A percentile compares a stretch with the other conserved stretches of the same genome.
Conservation (phyloP, 2,113 vertebrate species). For the Zapornia atra region DNA sequence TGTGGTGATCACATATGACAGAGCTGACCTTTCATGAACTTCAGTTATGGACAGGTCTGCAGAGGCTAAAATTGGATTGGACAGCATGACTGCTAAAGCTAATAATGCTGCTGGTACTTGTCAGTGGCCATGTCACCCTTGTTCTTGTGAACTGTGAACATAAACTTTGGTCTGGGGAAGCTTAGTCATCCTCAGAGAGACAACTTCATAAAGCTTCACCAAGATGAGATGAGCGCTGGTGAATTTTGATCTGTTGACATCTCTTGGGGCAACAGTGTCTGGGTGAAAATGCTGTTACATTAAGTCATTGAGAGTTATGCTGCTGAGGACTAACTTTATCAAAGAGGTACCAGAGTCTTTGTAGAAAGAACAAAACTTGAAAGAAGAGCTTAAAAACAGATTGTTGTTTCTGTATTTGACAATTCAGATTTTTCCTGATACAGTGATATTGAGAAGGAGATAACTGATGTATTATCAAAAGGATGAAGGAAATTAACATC, state of each 20-base stretch:
- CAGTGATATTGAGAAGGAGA: background rate
- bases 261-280: background rate
- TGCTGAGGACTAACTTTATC: background rate
- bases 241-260: background rate
- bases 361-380: background rate
- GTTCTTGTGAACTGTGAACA: background rate
- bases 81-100: conserved; percentile 38
- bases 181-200: background rate
- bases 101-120: conserved; percentile 40
- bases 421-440: background rate
- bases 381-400: background rate
- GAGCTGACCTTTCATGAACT: conserved; percentile 48
- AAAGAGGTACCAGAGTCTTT: background rate
- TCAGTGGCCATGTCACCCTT: background rate
- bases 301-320: background rate
- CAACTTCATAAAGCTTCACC: background rate
- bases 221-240: background rate
- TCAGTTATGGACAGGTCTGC: conserved; percentile 27
- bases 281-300: background rate
- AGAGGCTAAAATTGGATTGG: conserved; percentile 46
- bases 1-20: conserved; percentile 45
- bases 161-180: conserved; percentile 23
- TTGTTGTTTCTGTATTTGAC: background rate
- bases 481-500: background rate
- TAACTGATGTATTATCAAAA: background rate